Evolutionary conservation across 2,888 invertebrate species (phyloP).

Genomic region (Sarcophaga subvicina): DNA sequence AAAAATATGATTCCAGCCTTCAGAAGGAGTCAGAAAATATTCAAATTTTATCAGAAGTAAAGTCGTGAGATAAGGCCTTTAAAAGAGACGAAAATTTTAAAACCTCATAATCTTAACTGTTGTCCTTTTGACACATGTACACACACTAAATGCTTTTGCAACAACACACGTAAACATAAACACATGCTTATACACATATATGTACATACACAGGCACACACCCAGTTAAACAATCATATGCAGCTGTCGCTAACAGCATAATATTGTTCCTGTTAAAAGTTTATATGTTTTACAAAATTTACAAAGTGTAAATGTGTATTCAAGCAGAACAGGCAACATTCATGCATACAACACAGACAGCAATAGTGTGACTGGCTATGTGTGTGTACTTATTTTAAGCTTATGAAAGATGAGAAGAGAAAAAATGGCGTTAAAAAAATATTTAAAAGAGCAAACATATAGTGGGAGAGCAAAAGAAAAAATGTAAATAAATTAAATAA

Average conservation of each 20-base stretch:
- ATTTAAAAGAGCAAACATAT: no score
- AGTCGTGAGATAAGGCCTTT: no score
- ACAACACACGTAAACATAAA: neutral
- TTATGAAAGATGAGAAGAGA: neutral
- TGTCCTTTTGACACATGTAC: no score
- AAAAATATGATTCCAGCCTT: no score
- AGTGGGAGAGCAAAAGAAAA: no score
- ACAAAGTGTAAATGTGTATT: constrained; percentile 40
- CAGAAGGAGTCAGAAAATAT: no score
- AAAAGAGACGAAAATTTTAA: no score
- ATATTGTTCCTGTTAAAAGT: constrained; percentile 51
- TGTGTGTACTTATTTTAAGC: neutral
- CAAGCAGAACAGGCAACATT: constrained; percentile 10
- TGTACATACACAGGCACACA: neutral
- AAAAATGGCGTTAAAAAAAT: neutral
- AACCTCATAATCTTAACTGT: no score
- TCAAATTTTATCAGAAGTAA: no score
- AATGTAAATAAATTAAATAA: constrained; percentile 43
- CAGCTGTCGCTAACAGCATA: constrained; percentile 51
- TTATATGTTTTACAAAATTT: constrained; percentile 45
- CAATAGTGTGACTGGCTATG: no score
- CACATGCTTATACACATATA: neutral
- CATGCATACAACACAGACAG: neutral
- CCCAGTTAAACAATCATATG: constrained; percentile 1
- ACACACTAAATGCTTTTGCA: no score